These are phyloP conservation scores for Bathynomus jamesi DNA, from an alignment of 1,140 invertebrate genomes.

Conservation along the genomic window DNA sequence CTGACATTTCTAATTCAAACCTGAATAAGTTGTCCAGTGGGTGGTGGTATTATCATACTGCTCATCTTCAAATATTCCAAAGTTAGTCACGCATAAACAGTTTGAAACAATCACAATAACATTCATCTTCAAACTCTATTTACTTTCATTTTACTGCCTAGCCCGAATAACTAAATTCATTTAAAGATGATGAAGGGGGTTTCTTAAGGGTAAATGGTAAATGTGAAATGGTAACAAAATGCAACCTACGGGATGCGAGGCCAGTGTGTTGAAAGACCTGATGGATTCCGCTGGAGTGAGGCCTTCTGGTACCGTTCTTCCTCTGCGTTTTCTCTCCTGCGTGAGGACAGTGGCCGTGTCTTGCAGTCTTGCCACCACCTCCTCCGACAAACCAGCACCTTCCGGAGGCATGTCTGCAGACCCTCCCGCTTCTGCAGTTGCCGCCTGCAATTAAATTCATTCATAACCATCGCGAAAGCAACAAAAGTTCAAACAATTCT, in stretches of 20 bases:
- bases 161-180: no score
- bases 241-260: constrained; percentile 79
- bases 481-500: no score
- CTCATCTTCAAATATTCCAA: no score
- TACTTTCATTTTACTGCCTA: no score
- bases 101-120: no score
- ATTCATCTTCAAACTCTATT: no score
- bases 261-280: constrained; percentile 67
- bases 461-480: no score
- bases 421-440: constrained; percentile 67
- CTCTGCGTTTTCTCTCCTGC: constrained; percentile 89
- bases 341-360: constrained; percentile 91
- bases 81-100: no score
- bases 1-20: no score
- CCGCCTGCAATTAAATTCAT: constrained; percentile 44
- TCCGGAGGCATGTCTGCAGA: constrained; percentile 61
- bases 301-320: constrained; percentile 90
- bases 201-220: constrained; percentile 16
- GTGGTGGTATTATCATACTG: no score
- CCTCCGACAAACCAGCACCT: constrained; percentile 41
- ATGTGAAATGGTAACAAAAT: not conserved
- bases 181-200: no score
- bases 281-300: constrained; percentile 77
- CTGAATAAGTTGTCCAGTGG: no score
- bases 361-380: constrained; percentile 80